Conservation (phyloP, 2,113 vertebrate genomes). For the Dissostichus mawsoni region DNA sequence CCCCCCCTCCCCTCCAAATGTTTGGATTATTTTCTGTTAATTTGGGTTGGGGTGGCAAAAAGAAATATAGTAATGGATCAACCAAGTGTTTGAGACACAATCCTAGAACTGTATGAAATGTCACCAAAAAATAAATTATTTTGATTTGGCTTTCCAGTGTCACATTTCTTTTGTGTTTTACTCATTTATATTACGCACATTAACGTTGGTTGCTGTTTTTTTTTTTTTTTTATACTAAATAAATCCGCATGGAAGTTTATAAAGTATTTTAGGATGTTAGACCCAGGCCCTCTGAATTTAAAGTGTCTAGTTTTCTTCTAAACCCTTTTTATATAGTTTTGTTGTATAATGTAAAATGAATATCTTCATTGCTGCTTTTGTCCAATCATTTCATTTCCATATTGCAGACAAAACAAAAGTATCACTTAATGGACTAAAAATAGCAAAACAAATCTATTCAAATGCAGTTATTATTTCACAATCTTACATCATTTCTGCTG, state of each 20-base stretch:
- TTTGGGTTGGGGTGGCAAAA: constrained; percentile 81
- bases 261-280: neutral
- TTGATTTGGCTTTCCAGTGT: constrained; percentile 84
- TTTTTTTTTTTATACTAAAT: rapidly evolving
- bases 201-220: no score
- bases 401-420: no score
- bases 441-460: no score
- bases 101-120: constrained; percentile 86
- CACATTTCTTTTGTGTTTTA: constrained; percentile 21
- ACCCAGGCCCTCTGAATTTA: neutral
- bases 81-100: constrained; percentile 85
- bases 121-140: constrained; percentile 89
- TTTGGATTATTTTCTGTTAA: constrained; percentile 80
- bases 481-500: no score
- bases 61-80: constrained; percentile 80
- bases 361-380: no score
- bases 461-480: no score
- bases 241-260: neutral
- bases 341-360: no score
- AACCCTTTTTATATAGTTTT: no score
- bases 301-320: neutral
- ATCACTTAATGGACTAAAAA: no score
- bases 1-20: constrained; percentile 43
- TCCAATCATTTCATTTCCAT: no score
- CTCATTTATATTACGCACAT: neutral